These are phyloP conservation scores for Nesidiocoris tenuis DNA, from an alignment of 2,888 invertebrate genomes.

Conservation along the genomic window DNA sequence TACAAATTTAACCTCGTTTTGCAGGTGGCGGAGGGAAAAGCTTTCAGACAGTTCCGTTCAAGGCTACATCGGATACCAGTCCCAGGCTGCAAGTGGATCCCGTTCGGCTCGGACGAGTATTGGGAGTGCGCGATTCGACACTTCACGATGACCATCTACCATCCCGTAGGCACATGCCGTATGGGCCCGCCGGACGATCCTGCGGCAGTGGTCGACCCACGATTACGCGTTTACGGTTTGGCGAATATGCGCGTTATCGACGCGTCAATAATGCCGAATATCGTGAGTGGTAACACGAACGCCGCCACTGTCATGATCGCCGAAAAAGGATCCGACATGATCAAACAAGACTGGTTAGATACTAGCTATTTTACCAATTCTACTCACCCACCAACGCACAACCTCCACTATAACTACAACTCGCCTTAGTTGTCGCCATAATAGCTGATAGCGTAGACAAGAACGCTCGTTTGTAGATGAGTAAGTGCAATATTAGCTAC, in stretches of 20 bases:
- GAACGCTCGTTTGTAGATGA: too few relatives aligned
- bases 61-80: conserved; percentile 71
- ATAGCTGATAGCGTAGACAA: too few relatives aligned
- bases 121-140: conserved; percentile 84
- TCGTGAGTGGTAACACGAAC: conserved; percentile 86
- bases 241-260: conserved; percentile 78
- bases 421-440: neutral
- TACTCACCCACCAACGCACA: neutral
- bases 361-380: neutral
- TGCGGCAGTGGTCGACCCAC: conserved; percentile 78
- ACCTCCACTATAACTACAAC: conserved; percentile 6
- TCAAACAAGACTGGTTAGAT: conserved; percentile 75
- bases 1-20: conserved; percentile 15
- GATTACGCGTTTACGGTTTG: conserved; percentile 74
- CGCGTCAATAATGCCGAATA: conserved; percentile 85
- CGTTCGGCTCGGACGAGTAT: conserved; percentile 67
- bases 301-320: conserved; percentile 91
- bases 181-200: conserved; percentile 81
- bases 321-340: conserved; percentile 82
- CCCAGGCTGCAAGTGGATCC: conserved; percentile 72
- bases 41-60: conserved; percentile 79
- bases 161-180: conserved; percentile 83
- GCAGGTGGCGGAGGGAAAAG: conserved; percentile 68
- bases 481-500: too few relatives aligned
- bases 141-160: conserved; percentile 87